Evolutionary conservation across 2,797 vertebrate species (phyloP).

Genomic region (Diplodus sargus): DNA sequence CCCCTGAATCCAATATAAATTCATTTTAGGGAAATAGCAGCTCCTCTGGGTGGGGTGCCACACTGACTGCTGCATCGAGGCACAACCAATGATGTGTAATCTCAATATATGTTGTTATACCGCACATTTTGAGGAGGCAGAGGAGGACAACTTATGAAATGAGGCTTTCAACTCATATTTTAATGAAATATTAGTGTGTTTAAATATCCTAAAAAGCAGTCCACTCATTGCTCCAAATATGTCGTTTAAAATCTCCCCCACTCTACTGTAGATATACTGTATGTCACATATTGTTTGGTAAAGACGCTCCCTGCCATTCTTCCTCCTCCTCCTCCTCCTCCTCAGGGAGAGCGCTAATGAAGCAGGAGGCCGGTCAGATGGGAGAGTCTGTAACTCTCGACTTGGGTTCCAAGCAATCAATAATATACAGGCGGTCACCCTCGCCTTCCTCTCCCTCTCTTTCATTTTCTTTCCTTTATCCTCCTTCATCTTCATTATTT

Average conservation of each 20-base stretch:
- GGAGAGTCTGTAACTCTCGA: constrained; percentile 61
- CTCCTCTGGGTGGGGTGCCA: constrained; percentile 13
- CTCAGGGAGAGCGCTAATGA: constrained; percentile 74
- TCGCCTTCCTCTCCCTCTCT: constrained; percentile 39
- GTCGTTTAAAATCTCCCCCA: constrained; percentile 24
- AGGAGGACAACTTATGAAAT: background rate
- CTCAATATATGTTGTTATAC: constrained; percentile 17
- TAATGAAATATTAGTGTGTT: no score
- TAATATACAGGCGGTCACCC: constrained; percentile 60
- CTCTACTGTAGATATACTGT: constrained; percentile 39
- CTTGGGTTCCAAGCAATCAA: constrained; percentile 74
- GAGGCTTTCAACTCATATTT: constrained; percentile 14
- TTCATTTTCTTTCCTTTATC: constrained; percentile 49
- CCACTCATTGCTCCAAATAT: constrained; percentile 16
- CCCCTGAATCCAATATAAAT: constrained; percentile 41
- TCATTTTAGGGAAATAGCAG: constrained; percentile 33
- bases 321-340: constrained; percentile 48
- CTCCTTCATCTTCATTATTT: constrained; percentile 55
- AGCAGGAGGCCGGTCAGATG: constrained; percentile 72
- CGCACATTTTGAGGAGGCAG: constrained; percentile 6
- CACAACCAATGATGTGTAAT: constrained; percentile 30
- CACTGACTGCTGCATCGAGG: constrained; percentile 18
- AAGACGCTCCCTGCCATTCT: constrained; percentile 52
- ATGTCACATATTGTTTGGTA: constrained; percentile 60
- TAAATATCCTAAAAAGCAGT: constrained; percentile 12